Base-by-base conservation (phyloP, 2,797 vertebrate genomes). In the Lutjanus argentimaculatus region DNA sequence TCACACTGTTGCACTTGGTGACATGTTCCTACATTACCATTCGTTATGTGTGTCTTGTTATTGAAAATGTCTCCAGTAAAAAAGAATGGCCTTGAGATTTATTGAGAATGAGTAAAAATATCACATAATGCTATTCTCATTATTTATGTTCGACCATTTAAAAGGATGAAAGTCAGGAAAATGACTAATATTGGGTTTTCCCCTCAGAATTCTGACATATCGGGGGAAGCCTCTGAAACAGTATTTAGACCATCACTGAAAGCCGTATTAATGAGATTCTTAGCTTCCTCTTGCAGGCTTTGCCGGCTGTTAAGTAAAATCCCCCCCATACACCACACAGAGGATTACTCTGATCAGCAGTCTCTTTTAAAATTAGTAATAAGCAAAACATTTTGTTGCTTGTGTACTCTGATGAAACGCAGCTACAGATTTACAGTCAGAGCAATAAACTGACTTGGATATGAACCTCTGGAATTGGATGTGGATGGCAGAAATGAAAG, bases 211-310 rank as follows among this genome's bases (percentile, higher is more conserved):
- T 72, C 19, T 36, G 64, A 51, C 52, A 51, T 56, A 56, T 84
- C 79, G 53, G 43, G 52, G 63, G 66, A 80, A 74, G 55, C 78
- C 72, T 88, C 67, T 57, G 67, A 68, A 77, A 46, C 68, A 16
- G 45, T 52, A 70, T 83, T 78, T 49, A 74, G 59, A 72, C 59
- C 63, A 25, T 77, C 63, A 45, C 63, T 82, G 59, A 67, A 75
- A 82, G 72, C 73, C 49, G 22, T 46, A 58, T 84, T 83, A 90
- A 85, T 77, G 82, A 85, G 66, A 73, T 71, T 65, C 63, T 53
- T 49, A 40, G 75, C 80, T 17, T 67, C 49, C 49, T 82, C 52
- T 53, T 55, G 62, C 58, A 79, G 81, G 62, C 65, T 83, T 81
- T 83, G 66, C 57, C 5, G 67, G n/a, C 70, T 70, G 70, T 79